A percentile compares a stretch with the other conserved stretches of the same genome.
Conservation (phyloP, 2,888 invertebrate genomes). For the Pollenia angustigena region DNA sequence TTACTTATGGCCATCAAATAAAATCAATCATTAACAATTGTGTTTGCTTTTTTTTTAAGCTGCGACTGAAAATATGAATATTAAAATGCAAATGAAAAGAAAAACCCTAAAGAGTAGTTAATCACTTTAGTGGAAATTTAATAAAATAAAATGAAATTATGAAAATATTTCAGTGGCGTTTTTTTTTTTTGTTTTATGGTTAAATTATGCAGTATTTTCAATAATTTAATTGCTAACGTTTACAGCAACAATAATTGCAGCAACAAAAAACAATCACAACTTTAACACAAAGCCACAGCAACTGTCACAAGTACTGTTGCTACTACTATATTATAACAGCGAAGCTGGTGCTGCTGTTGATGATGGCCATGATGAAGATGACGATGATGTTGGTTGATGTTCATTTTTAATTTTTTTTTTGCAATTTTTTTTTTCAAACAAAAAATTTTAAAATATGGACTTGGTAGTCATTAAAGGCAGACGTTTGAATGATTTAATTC, state of each 20-base stretch:
- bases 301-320: slow-evolving; percentile 21
- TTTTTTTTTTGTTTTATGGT: slow-evolving; percentile 43
- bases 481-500: neutral
- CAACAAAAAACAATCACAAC: slow-evolving; percentile 34
- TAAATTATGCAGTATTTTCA: slow-evolving; percentile 68
- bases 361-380: slow-evolving; percentile 53
- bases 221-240: slow-evolving; percentile 70
- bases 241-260: neutral
- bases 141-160: slow-evolving; percentile 43
- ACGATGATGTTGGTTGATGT: slow-evolving; percentile 30
- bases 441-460: slow-evolving; percentile 1
- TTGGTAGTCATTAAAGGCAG: slow-evolving; percentile 10
- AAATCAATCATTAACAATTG: slow-evolving; percentile 69
- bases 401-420: slow-evolving; percentile 12
- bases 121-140: slow-evolving; percentile 72
- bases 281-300: slow-evolving; percentile 15
- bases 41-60: slow-evolving; percentile 6
- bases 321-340: neutral
- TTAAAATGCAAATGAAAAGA: slow-evolving; percentile 32
- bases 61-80: slow-evolving; percentile 50
- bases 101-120: slow-evolving; percentile 69
- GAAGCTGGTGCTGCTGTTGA: slow-evolving; percentile 5
- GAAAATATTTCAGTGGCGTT: slow-evolving; percentile 25
- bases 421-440: neutral
- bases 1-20: slow-evolving; percentile 15